Base-by-base conservation (phyloP, 30 jellyfish, hydroid and myxozoan species). In the Morbakka virulenta region DNA sequence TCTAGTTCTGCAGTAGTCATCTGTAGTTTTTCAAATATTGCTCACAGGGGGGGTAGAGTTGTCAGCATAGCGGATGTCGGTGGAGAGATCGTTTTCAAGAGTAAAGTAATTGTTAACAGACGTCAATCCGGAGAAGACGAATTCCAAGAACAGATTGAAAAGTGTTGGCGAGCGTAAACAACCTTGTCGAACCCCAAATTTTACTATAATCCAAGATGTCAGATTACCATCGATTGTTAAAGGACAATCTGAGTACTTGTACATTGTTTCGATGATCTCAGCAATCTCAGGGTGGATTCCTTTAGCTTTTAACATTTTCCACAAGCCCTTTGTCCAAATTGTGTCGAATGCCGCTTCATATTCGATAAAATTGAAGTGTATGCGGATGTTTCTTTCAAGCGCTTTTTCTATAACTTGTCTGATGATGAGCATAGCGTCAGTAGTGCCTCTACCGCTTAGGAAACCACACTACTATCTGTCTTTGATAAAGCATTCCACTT, bases 181-280 rank as follows among this genome's bases (percentile, higher is more conserved):
- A 32, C 93, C 81, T 34, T 81, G 93, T 32, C 89, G 87, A n/a
- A 81, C 93, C 24, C 88, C 93, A n/a, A 32, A 69, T 24, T 48
- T 50, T 26, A 81, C 84, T 61, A 49, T 69, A 33, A 79, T 49
- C 90, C 90, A 79, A 12, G 68, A 83, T 4, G 90, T 79, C 26
- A 65, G 76, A 11, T 67, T 33, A 21, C 87, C 79, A 34, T 79
- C 53, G n/a, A 79, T 68, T 11, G 68, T 50, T 23, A 71, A 73
- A 17, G 83, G 47, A 48, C 86, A 74, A 26, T 74, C 86, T 12
- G 86, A 17, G 65, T 74, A 30, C 49, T 51, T 31, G 32, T 74
- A 74, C 62, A 74, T 51, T 28, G 27, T 21, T 32, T 74, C 64
- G 24, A 74, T 52, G 32, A 74, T 61, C n/a, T n/a, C 26, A 35